Base-by-base conservation (phyloP, 2,888 invertebrate genomes). In the Chloromyia formosa region DNA sequence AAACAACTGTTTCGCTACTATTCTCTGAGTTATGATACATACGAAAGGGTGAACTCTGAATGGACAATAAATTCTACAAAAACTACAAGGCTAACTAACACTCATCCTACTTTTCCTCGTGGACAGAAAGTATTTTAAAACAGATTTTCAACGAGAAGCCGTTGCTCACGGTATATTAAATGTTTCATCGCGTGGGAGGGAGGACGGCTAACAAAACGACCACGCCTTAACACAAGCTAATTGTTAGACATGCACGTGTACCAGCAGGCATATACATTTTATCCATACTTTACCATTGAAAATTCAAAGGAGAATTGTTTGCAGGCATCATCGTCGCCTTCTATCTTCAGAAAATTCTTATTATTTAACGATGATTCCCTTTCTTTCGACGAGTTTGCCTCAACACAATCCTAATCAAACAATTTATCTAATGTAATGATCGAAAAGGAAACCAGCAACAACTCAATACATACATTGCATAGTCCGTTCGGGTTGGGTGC, bases 301-400 rank as follows among this genome's bases (percentile, higher is more conserved):
- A 84, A 81, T 76, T 85, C 84, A 80, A 85, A 82, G 68, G 82
- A 82, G 54, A 40, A 62, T 35, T 35, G 27, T 53, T 74, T 74
- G 61, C 23, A 42, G 7, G 80, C 80, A 18, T 83, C 83, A 78
- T 83, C 84, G 56, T 81, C 80, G 73, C 79, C 81, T 75, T 82
- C 84, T 78, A 83, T 81, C 73, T 85, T 85, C 54, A 78, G 77
- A 49, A 79, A 73, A 74, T 80, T 80, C 75, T 79, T 81, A 61
- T 7, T 45, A 77, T 82, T 83, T 74, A 80, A 74, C 1, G 78
- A 75, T 77, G 85, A 84, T 60, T 86, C 85, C 79, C 84, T 82
- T 78, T 86, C 81, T 71, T 77, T 72, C 16, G 71, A 73, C n/a
- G 73, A 76, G 58, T 73, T 77, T 76, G 79, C 80, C 76, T 78